Evolutionary conservation across 2,888 invertebrate species (phyloP).

Genomic region (Proisotoma minuta): DNA sequence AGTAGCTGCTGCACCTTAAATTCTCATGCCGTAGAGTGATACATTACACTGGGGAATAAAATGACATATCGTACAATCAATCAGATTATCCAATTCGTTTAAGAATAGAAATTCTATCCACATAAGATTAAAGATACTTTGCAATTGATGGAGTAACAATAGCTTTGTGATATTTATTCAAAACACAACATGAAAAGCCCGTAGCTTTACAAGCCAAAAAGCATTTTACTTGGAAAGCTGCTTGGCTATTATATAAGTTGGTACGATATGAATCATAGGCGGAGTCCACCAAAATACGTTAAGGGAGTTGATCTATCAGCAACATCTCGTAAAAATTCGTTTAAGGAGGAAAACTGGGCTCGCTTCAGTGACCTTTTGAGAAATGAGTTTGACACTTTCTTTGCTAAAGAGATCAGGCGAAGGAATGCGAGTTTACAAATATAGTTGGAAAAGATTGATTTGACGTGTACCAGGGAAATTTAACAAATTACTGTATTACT

Average conservation of each 20-base stretch:
- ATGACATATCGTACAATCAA: background rate
- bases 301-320: background rate
- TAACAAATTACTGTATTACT: no score
- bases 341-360: background rate
- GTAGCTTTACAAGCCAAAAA: no score
- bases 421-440: no score
- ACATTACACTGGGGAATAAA: background rate
- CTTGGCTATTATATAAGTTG: no score
- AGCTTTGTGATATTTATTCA: background rate
- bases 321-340: slow-evolving; percentile 3
- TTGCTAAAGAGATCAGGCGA: slow-evolving; percentile 14
- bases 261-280: background rate
- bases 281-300: background rate
- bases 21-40: background rate
- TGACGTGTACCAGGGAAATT: no score
- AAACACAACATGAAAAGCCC: background rate
- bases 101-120: background rate
- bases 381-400: slow-evolving; percentile 33
- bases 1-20: background rate
- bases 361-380: slow-evolving; percentile 35
- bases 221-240: no score
- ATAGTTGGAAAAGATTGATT: no score
- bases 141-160: background rate
- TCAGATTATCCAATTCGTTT: no score
- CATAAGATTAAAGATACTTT: background rate